A percentile compares a stretch with the other conserved stretches of the same genome.
Conservation (phyloP, 2,113 vertebrate species). For the Polypterus senegalus region DNA sequence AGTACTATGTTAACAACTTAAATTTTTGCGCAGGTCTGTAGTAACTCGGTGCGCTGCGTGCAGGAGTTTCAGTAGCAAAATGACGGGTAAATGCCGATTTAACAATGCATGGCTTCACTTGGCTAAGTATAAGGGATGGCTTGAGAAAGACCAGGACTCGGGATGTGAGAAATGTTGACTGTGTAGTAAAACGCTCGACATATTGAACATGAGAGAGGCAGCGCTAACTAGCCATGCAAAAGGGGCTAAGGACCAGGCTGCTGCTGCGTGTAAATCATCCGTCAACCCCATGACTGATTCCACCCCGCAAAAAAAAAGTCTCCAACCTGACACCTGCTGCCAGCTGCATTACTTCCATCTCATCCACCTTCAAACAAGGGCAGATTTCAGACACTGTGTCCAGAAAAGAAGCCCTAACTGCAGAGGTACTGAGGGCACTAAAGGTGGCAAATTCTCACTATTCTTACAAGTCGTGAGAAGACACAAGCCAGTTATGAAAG, state of each 20-base stretch:
- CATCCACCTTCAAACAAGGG: conserved; percentile 8
- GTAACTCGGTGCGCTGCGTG: too few relatives aligned
- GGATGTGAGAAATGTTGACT: background rate
- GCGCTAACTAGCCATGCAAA: conserved; percentile 9
- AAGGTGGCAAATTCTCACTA: conserved; percentile 15
- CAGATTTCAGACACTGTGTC: conserved; percentile 8
- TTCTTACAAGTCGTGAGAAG: conserved; percentile 17
- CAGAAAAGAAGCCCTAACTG: conserved; percentile 12
- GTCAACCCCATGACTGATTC: conserved; percentile 1
- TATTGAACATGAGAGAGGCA: conserved; percentile 6
- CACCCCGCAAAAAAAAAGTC: background rate
- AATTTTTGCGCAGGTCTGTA: too few relatives aligned
- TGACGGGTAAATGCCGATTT: background rate
- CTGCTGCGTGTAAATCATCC: conserved; percentile 2
- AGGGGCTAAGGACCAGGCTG: conserved; percentile 9
- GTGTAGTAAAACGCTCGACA: conserved; percentile 2
- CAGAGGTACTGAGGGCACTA: conserved; percentile 14
- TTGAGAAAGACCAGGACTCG: conserved; percentile 5
- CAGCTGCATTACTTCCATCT: conserved; percentile 12
- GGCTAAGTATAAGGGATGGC: background rate
- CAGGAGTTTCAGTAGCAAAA: background rate
- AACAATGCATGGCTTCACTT: conserved; percentile 1
- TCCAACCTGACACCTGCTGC: conserved; percentile 3
- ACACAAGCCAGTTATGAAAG: conserved; percentile 13
- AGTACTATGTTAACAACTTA: too few relatives aligned